These are phyloP conservation scores for Pterostichus niger DNA, from an alignment of 2,888 invertebrate species.

Conservation along the genomic window DNA sequence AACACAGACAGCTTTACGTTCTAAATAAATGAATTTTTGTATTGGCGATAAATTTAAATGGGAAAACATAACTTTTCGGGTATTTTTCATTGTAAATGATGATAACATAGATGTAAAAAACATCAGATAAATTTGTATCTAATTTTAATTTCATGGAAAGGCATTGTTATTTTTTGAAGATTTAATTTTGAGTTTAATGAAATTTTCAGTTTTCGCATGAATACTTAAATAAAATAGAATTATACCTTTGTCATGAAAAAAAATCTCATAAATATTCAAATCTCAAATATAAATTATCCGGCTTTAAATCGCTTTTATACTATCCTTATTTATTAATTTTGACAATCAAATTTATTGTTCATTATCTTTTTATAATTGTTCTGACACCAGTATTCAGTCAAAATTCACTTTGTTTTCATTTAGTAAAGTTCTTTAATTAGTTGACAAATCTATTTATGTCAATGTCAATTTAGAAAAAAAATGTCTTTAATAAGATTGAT, in stretches of 20 bases:
- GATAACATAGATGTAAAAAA: neutral
- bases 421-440: too few relatives aligned
- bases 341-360: neutral
- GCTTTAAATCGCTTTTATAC: slow-evolving; percentile 8
- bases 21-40: slow-evolving; percentile 57
- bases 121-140: slow-evolving; percentile 5
- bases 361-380: neutral
- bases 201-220: slow-evolving; percentile 19
- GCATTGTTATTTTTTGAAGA: slow-evolving; percentile 28
- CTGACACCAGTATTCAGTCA: too few relatives aligned
- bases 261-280: slow-evolving; percentile 29
- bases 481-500: too few relatives aligned
- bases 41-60: slow-evolving; percentile 50
- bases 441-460: too few relatives aligned
- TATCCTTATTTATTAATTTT: slow-evolving; percentile 24
- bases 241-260: neutral
- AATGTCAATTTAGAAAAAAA: too few relatives aligned
- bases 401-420: too few relatives aligned
- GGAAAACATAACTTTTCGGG: slow-evolving; percentile 10
- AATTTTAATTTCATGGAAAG: neutral
- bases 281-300: slow-evolving; percentile 13
- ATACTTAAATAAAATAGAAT: slow-evolving; percentile 26
- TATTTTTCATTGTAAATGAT: slow-evolving; percentile 34
- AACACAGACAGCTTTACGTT: slow-evolving; percentile 15
- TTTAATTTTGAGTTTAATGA: slow-evolving; percentile 40